These are phyloP conservation scores for Eulemur macaco DNA, from an alignment of 2,113 vertebrate genomes.

Conservation along the genomic window DNA sequence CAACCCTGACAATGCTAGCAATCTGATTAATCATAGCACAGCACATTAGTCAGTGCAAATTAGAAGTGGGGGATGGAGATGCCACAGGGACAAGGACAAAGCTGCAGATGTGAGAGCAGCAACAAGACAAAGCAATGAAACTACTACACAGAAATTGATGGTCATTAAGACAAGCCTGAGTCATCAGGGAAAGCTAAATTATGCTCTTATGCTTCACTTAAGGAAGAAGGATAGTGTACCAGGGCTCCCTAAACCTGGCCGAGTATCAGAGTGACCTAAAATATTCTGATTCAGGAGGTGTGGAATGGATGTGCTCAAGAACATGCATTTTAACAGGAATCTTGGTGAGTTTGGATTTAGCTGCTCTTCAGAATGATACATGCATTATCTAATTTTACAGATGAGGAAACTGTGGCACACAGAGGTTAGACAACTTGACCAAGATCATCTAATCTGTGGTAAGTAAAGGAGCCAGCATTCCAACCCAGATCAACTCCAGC, in stretches of 20 bases:
- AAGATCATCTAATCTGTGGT: neutral
- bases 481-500: neutral
- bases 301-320: neutral
- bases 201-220: neutral
- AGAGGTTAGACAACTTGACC: neutral
- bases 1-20: neutral
- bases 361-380: neutral
- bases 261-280: neutral
- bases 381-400: neutral
- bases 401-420: neutral
- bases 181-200: slow-evolving; percentile 21
- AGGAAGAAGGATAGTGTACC: neutral
- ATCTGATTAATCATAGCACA: slow-evolving; percentile 2
- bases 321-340: neutral
- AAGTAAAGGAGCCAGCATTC: neutral
- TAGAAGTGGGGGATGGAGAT: neutral
- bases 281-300: neutral
- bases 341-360: neutral
- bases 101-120: slow-evolving; percentile 8
- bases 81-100: slow-evolving; percentile 38
- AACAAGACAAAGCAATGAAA: neutral
- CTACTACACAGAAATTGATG: neutral
- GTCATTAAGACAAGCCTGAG: neutral
- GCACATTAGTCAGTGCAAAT: slow-evolving; percentile 40
- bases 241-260: neutral